Conservation (phyloP, 2,797 vertebrate species). For the Chaunax sp. region DNA sequence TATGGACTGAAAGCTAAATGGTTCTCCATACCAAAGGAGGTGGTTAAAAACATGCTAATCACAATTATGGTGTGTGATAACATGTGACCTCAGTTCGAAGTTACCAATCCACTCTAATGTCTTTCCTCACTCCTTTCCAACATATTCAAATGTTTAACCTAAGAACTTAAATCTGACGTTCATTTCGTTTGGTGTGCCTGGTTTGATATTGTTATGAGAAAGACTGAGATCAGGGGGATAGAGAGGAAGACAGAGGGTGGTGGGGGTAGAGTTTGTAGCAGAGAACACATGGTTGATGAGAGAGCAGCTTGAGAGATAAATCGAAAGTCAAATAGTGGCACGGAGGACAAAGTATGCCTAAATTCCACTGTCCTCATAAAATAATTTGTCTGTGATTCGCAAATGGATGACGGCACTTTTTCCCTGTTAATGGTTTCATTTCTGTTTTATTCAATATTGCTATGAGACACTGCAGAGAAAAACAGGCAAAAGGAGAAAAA, state of each 20-base stretch:
- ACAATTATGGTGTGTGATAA: background rate
- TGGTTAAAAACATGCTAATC: background rate
- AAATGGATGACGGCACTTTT: slow-evolving; percentile 19
- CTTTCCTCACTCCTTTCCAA: slow-evolving; percentile 1
- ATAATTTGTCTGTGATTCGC: slow-evolving; percentile 25
- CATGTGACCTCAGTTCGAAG: slow-evolving; percentile 4
- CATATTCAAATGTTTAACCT: slow-evolving; percentile 35
- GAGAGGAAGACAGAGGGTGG: background rate
- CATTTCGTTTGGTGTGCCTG: slow-evolving; percentile 19
- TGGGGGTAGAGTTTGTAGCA: background rate
- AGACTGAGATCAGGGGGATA: slow-evolving; percentile 17
- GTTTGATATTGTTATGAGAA: slow-evolving; percentile 31
- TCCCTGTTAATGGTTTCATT: slow-evolving; percentile 18
- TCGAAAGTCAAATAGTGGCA: slow-evolving; percentile 13
- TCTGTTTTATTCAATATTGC: background rate
- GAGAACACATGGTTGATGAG: background rate
- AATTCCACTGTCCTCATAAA: slow-evolving; percentile 33
- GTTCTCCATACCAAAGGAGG: background rate
- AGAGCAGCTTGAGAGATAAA: slow-evolving; percentile 23
- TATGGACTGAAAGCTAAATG: background rate
- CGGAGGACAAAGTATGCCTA: slow-evolving; percentile 12
- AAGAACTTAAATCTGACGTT: slow-evolving; percentile 36
- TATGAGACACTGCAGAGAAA: background rate
- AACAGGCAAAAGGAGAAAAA: background rate
- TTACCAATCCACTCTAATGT: background rate